These are phyloP conservation scores for Gasterosteus aculeatus DNA, from an alignment of 2,113 vertebrate genomes.

Conservation along the genomic window DNA sequence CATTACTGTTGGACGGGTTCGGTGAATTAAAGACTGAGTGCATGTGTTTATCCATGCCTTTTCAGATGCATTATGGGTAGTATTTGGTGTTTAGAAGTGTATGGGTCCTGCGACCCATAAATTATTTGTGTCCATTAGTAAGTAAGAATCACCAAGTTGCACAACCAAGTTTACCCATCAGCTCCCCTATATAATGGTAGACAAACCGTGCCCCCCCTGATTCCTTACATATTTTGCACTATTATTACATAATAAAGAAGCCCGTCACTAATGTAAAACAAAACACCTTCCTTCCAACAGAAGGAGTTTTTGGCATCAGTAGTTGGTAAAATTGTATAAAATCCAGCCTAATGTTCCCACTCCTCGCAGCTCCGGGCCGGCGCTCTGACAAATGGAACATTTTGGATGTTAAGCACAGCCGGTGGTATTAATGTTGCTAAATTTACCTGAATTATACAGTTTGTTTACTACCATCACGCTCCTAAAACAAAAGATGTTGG, in stretches of 20 bases:
- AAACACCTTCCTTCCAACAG: neutral
- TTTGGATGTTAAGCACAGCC: constrained; percentile 50
- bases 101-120: neutral
- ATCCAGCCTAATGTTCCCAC: neutral
- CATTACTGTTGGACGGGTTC: neutral
- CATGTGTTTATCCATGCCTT: neutral
- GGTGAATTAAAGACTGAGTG: neutral
- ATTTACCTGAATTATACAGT: constrained; percentile 28
- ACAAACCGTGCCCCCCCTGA: no score
- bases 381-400: constrained; percentile 31
- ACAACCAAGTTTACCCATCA: no score
- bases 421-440: constrained; percentile 48
- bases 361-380: constrained; percentile 11
- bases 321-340: constrained; percentile 8
- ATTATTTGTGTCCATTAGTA: no score
- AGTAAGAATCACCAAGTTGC: no score
- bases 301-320: neutral
- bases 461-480: neutral
- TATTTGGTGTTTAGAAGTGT: neutral
- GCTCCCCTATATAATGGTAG: no score
- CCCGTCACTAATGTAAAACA: no score
- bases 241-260: no score
- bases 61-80: neutral
- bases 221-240: no score
- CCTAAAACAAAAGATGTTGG: neutral